Evolutionary conservation across 2,888 invertebrate genomes (phyloP).

Genomic region (Chrysolina americana): DNA sequence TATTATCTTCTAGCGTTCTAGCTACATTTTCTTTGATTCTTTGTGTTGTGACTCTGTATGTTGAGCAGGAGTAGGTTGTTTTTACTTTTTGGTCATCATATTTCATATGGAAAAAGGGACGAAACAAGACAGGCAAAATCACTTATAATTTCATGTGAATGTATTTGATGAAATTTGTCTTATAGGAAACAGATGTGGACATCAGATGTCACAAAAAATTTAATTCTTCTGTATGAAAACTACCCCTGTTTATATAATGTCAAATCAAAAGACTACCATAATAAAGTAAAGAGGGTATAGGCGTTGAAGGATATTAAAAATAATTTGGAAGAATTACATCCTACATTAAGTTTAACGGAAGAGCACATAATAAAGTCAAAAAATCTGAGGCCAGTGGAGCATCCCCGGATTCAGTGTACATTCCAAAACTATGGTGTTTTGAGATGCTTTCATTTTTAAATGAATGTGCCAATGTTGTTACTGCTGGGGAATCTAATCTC

Average conservation of each 20-base stretch:
- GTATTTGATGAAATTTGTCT: constrained; percentile 1
- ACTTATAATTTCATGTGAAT: neutral
- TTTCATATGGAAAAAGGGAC: neutral
- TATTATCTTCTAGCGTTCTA: too few relatives aligned
- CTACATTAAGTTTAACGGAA: neutral
- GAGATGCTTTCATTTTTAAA: constrained; percentile 8
- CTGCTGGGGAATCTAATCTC: neutral
- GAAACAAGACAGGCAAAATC: neutral
- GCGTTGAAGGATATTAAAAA: neutral
- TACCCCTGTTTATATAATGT: constrained; percentile 15
- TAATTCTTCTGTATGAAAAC: constrained; percentile 5
- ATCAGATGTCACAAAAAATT: neutral
- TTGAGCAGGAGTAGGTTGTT: too few relatives aligned
- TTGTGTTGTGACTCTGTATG: too few relatives aligned
- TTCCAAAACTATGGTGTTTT: constrained; percentile 1
- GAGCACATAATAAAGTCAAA: neutral
- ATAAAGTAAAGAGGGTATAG: constrained; percentile 3
- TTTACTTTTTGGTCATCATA: too few relatives aligned
- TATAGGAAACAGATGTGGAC: neutral
- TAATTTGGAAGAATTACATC: neutral
- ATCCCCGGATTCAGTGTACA: neutral
- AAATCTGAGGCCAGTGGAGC: neutral
- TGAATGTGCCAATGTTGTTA: neutral
- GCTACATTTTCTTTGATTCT: too few relatives aligned
- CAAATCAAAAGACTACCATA: constrained; percentile 4